These are phyloP conservation scores for Aradophagus sp. DNA, from an alignment of 1,140 invertebrate genomes.

Conservation along the genomic window DNA sequence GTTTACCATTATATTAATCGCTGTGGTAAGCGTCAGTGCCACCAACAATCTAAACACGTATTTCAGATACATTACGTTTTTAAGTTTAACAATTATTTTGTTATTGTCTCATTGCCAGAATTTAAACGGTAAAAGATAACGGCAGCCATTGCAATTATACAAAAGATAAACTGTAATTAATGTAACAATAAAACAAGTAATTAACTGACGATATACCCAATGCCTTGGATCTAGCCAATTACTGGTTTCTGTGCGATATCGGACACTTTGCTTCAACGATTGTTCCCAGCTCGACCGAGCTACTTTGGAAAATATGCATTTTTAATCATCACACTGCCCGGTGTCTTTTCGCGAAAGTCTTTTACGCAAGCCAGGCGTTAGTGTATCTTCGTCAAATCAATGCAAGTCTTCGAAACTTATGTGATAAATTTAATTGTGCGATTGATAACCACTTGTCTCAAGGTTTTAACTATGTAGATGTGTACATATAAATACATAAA, in stretches of 20 bases:
- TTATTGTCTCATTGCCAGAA: slow-evolving; percentile 16
- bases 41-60: slow-evolving; percentile 12
- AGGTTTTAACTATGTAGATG: too few species aligned
- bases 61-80: slow-evolving; percentile 9
- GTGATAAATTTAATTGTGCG: slow-evolving; percentile 8
- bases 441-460: too few species aligned
- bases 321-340: slow-evolving; percentile 8
- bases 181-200: slow-evolving; percentile 62
- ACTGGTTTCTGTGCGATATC: slow-evolving; percentile 42
- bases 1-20: slow-evolving; percentile 1
- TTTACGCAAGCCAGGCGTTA: neutral
- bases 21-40: slow-evolving; percentile 29
- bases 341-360: neutral
- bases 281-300: slow-evolving; percentile 25
- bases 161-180: slow-evolving; percentile 57
- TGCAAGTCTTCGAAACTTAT: slow-evolving; percentile 12
- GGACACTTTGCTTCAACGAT: slow-evolving; percentile 15
- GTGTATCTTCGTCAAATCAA: slow-evolving; percentile 26
- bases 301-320: slow-evolving; percentile 46
- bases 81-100: slow-evolving; percentile 31
- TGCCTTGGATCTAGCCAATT: slow-evolving; percentile 68
- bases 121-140: slow-evolving; percentile 39
- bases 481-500: too few species aligned
- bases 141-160: slow-evolving; percentile 61
- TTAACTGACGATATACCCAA: slow-evolving; percentile 64